Percentiles rank a stretch among this genome's conserved stretches.
Conservation (phyloP, 2,797 vertebrate genomes). For the Echiichthys vipera region DNA sequence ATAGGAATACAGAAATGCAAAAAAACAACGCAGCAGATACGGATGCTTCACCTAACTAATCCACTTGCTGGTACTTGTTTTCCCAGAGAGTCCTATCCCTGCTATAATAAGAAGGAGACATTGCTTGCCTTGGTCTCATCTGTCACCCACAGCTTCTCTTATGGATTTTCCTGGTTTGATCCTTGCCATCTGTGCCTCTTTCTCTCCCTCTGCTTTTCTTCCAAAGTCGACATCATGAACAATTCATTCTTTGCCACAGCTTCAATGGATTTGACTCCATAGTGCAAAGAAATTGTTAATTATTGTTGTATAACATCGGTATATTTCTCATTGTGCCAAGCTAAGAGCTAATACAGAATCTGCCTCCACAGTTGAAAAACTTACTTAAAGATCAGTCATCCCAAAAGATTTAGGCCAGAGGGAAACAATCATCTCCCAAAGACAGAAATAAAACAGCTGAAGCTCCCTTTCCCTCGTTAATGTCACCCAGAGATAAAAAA, state of each 20-base stretch:
- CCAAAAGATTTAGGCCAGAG: constrained; percentile 1
- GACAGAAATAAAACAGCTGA: constrained; percentile 9
- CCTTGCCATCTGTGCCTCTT: constrained; percentile 75
- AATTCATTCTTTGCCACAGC: constrained; percentile 53
- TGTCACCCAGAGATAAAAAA: constrained; percentile 9
- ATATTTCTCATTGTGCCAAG: constrained; percentile 15
- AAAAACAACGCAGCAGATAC: constrained; percentile 45
- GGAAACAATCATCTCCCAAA: constrained; percentile 7
- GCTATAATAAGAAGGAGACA: constrained; percentile 69
- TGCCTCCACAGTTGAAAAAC: constrained; percentile 2
- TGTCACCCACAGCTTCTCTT: constrained; percentile 77
- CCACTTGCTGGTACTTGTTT: constrained; percentile 77
- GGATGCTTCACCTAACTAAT: constrained; percentile 62
- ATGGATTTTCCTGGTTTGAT: constrained; percentile 79
- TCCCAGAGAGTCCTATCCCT: constrained; percentile 56
- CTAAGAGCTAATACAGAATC: constrained; percentile 13
- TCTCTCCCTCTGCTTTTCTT: constrained; percentile 54
- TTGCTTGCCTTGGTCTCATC: constrained; percentile 73
- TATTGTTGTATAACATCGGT: constrained; percentile 23
- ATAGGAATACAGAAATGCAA: constrained; percentile 40
- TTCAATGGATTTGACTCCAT: constrained; percentile 49
- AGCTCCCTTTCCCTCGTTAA: constrained; percentile 9
- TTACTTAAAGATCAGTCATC: constrained; percentile 4
- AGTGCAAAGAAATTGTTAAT: constrained; percentile 34
- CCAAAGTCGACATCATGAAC: constrained; percentile 59